Percentiles rank a stretch among this genome's conserved stretches.
Conservation (phyloP, 2,797 vertebrate genomes). For the Sylvia borin region DNA sequence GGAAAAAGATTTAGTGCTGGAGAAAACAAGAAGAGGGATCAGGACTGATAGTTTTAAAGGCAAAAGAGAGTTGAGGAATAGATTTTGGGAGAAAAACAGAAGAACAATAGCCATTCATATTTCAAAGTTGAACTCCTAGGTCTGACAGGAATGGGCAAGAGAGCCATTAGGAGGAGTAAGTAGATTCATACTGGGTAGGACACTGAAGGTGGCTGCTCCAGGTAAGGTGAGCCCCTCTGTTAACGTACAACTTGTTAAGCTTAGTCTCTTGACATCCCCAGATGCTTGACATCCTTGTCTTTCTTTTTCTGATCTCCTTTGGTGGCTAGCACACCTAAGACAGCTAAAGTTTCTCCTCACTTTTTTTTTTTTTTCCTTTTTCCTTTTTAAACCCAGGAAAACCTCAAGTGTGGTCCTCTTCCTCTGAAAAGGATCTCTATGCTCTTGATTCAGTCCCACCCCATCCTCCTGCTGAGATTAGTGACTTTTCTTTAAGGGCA, state of each 20-base stretch:
- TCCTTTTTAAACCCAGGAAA: neutral
- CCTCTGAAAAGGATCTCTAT: neutral
- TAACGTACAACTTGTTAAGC: neutral
- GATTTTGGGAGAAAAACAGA: neutral
- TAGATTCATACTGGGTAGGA: neutral
- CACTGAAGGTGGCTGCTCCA: neutral
- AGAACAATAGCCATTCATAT: neutral
- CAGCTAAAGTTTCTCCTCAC: neutral
- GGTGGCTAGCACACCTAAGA: neutral
- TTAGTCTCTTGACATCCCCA: neutral
- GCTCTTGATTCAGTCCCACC: neutral
- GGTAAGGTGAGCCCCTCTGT: neutral
- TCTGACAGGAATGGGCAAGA: neutral
- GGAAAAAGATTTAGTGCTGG: neutral
- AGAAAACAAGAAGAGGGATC: neutral
- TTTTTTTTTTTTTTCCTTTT: too few relatives aligned
- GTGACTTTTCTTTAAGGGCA: neutral
- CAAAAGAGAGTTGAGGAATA: fast-evolving
- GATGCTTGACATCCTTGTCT: neutral
- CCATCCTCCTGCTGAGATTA: neutral
- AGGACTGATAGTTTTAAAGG: neutral
- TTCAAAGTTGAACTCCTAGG: neutral
- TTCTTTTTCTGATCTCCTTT: neutral
- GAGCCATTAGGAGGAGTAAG: neutral
- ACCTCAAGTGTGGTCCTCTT: neutral